Evolutionary conservation across 2,797 vertebrate genomes (phyloP), one percentile per base, ranked within the genome.

Genomic region (Thaleichthys pacificus): DNA sequence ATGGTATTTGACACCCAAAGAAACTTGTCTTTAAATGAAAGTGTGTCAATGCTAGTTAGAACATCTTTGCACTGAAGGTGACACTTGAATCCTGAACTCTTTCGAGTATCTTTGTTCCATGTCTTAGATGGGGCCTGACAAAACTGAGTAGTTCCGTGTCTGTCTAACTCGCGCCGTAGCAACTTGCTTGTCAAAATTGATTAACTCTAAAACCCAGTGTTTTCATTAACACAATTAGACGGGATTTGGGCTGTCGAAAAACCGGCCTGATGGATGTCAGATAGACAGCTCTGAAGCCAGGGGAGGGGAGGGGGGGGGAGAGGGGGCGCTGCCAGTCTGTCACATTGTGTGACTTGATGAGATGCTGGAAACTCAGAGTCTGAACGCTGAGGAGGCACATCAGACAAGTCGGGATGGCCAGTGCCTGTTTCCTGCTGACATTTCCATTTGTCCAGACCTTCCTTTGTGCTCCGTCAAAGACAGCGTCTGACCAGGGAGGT

Each of bases 341-440:
- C 42, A 47, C 42, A 14, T 47, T 12, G 42, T 38, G 19, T 32
- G 62, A 61, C 26, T 11, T 61, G 58, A 61, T 61, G 58, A 61
- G 24, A 28, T 61, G 58, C 22, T 61, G 58, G 24, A 61, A 61
- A 61, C 22, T 24, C 22, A 5, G 24, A 28, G 58, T 22, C 22
- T 61, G 58, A 61, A 15, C 17, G 28, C 28, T 17, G 28, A 14
- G 51, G 15, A 28, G 26, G n/a, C 35, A 66, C 1, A 22, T 14
- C 1, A 26, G 11, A 42, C 21, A 7, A 7, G 17, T n/a, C 47
- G 17, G 28, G 66, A 67, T 19, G 66, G 51, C 49, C 49, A 30
- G 47, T 15, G 24, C 17, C 47, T 67, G 22, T 17, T 67, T 54
- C 47, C 24, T 19, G 66, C 66, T 67, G 66, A 54, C 49, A n/a